phyloP scores from a whole-genome alignment of 2,888 invertebrate genomes.

The Chymomyza procnemis region DNA sequence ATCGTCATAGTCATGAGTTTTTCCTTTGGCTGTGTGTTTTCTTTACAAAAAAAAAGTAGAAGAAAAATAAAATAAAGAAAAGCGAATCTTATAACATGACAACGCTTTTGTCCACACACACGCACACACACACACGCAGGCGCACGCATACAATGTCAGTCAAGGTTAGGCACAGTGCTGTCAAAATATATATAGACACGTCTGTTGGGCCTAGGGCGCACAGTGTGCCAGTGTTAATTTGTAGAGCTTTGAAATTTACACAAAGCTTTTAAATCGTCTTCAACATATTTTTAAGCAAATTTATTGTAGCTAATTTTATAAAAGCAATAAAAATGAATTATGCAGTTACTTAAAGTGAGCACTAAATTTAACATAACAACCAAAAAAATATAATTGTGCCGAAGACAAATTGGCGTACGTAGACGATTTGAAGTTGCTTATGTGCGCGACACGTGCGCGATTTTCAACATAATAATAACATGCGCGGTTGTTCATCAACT shows the following conservation, averaged over 20 bases:
- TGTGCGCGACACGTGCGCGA: no score
- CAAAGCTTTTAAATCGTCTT: not conserved
- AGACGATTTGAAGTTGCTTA: no score
- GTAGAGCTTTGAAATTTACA: not conserved
- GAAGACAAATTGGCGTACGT: no score
- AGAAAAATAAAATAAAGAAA: no score
- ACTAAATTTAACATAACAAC: not conserved
- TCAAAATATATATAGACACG: not conserved
- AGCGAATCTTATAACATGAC: conserved; percentile 2
- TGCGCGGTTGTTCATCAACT: not conserved
- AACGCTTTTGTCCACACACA: not conserved
- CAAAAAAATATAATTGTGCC: no score
- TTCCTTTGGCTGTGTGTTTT: not conserved
- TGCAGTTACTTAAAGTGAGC: not conserved
- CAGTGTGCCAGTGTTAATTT: not conserved
- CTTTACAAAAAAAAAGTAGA: not conserved
- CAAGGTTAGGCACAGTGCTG: not conserved
- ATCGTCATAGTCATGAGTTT: not conserved
- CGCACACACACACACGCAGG: conserved; percentile 3
- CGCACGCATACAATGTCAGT: conserved; percentile 12
- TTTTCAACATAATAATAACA: no score
- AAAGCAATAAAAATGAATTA: not conserved
- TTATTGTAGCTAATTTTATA: not conserved
- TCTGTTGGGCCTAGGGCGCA: conserved; percentile 16
- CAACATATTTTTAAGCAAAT: not conserved